Evolutionary conservation across 1,140 invertebrate species (phyloP).

Genomic region (Panonychus citri): DNA sequence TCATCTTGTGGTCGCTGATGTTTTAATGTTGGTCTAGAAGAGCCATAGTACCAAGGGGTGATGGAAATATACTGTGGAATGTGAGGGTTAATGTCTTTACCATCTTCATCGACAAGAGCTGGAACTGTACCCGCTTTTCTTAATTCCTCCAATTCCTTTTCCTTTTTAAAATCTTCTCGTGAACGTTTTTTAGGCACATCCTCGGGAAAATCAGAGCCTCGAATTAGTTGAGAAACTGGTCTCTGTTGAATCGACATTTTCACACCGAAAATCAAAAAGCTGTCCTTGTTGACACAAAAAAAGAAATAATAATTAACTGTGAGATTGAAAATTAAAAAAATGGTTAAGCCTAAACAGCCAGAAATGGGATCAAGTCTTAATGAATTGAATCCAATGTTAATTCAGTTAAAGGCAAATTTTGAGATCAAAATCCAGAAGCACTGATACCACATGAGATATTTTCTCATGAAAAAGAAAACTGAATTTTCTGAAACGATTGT

Average conservation of each 20-base stretch:
- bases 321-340: too few relatives aligned
- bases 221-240: slow-evolving; percentile 37
- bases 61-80: slow-evolving; percentile 98
- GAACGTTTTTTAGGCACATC: slow-evolving; percentile 61
- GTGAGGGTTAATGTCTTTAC: slow-evolving; percentile 93
- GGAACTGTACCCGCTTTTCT: slow-evolving; percentile 93
- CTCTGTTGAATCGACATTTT: slow-evolving; percentile 11
- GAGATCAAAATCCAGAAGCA: too few relatives aligned
- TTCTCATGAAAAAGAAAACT: too few relatives aligned
- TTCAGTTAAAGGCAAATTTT: too few relatives aligned
- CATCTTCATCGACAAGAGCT: slow-evolving; percentile 94
- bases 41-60: slow-evolving; percentile 94
- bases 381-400: too few relatives aligned
- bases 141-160: slow-evolving; percentile 92
- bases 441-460: too few relatives aligned
- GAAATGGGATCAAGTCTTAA: too few relatives aligned
- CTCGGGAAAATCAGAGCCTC: slow-evolving; percentile 12
- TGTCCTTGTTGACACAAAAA: too few relatives aligned
- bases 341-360: too few relatives aligned
- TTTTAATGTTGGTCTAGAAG: slow-evolving; percentile 76
- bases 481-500: too few relatives aligned
- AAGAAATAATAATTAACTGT: too few relatives aligned
- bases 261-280: too few relatives aligned
- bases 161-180: slow-evolving; percentile 73
- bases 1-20: slow-evolving; percentile 91